Conservation (phyloP, 2,888 invertebrate species). For the Hirudinaria manillensis region DNA sequence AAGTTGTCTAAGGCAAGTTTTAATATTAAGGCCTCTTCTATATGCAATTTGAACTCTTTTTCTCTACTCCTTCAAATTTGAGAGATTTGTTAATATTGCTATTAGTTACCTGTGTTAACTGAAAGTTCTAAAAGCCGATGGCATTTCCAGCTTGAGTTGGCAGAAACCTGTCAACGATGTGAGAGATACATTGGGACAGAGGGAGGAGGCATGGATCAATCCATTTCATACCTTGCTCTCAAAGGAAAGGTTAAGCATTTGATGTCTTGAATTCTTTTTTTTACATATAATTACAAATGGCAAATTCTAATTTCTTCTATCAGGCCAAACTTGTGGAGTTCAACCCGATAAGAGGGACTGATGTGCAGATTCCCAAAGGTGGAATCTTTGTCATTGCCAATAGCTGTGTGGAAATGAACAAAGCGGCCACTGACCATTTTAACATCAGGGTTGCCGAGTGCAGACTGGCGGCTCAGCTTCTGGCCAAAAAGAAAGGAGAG, state of each 20-base stretch:
- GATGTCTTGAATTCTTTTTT: neutral
- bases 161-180: slow-evolving; percentile 78
- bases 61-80: no score
- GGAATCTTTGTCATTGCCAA: slow-evolving; percentile 89
- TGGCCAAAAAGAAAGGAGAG: slow-evolving; percentile 63
- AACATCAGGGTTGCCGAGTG: slow-evolving; percentile 93
- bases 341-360: slow-evolving; percentile 62
- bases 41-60: neutral
- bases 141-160: slow-evolving; percentile 57
- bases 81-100: neutral
- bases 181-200: slow-evolving; percentile 93
- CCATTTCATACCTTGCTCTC: slow-evolving; percentile 83
- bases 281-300: neutral
- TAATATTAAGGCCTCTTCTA: neutral
- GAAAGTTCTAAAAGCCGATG: neutral
- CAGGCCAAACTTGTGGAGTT: slow-evolving; percentile 83
- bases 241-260: slow-evolving; percentile 48
- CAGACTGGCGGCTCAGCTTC: slow-evolving; percentile 65
- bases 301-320: neutral
- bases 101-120: neutral
- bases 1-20: slow-evolving; percentile 45
- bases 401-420: slow-evolving; percentile 74
- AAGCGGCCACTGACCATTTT: slow-evolving; percentile 82
- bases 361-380: slow-evolving; percentile 70
- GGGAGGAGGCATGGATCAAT: slow-evolving; percentile 99